These are phyloP conservation scores for Neodiprion fabricii DNA, from an alignment of 1,140 invertebrate species.

Conservation along the genomic window DNA sequence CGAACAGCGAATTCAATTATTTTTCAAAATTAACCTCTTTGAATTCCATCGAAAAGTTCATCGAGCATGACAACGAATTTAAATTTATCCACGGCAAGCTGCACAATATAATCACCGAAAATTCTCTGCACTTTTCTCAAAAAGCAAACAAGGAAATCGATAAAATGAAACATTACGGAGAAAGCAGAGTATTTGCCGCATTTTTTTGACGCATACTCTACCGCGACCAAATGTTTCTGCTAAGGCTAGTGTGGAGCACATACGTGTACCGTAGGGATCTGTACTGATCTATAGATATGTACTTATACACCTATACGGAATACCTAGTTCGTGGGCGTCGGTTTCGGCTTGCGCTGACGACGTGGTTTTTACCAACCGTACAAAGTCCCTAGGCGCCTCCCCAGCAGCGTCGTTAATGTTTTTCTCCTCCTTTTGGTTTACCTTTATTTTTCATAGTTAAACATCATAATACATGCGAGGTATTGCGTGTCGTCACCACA, in stretches of 20 bases:
- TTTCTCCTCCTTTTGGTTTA: not conserved
- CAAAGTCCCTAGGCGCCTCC: slow-evolving; percentile 10
- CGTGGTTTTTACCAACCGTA: slow-evolving; percentile 12
- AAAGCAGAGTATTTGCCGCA: not conserved
- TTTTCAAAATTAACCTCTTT: no score
- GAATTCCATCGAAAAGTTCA: no score
- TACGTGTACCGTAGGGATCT: not conserved
- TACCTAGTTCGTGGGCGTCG: slow-evolving; percentile 18
- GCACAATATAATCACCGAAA: no score
- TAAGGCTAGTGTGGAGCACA: not conserved
- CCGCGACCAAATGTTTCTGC: not conserved
- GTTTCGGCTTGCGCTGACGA: slow-evolving; percentile 18
- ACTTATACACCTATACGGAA: not conserved
- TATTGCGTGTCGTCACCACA: not conserved
- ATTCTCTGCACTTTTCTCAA: no score
- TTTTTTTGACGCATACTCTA: not conserved
- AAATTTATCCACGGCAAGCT: not conserved
- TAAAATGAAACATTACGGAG: not conserved
- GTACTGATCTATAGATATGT: not conserved
- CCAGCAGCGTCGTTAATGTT: not conserved
- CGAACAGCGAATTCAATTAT: no score
- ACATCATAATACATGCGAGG: not conserved
- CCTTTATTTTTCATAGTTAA: not conserved
- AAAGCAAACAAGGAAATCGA: no score
- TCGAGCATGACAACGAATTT: not conserved